phyloP scores from a whole-genome alignment of 2,888 invertebrate genomes.

The Podabrus alpinus region DNA sequence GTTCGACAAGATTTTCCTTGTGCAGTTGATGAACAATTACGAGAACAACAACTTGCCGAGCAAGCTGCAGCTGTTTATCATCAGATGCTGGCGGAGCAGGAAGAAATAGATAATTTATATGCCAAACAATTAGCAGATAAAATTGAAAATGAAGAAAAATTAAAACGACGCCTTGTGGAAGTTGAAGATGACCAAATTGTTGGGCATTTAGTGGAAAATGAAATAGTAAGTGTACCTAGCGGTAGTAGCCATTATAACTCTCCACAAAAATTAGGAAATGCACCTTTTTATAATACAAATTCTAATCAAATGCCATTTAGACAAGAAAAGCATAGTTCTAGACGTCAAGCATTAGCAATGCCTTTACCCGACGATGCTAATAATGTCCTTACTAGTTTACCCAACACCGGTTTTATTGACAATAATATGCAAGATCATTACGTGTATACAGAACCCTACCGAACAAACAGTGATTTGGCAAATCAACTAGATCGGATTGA shows the following conservation, averaged over 20 bases:
- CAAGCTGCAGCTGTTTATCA: constrained; percentile 66
- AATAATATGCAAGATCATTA: constrained; percentile 14
- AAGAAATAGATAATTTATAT: constrained; percentile 68
- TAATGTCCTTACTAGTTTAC: constrained; percentile 34
- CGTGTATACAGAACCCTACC: constrained; percentile 50
- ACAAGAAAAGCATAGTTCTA: constrained; percentile 43
- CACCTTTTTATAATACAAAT: constrained; percentile 37
- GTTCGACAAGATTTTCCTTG: constrained; percentile 79
- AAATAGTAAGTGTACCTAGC: constrained; percentile 11
- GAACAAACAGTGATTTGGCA: constrained; percentile 27
- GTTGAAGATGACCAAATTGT: constrained; percentile 61
- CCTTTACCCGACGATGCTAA: constrained; percentile 34
- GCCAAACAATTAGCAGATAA: constrained; percentile 71
- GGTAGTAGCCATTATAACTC: constrained; percentile 26
- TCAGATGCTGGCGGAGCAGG: constrained; percentile 67
- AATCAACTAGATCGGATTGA: constrained; percentile 49
- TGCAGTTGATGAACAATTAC: constrained; percentile 73
- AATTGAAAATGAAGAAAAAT: constrained; percentile 61
- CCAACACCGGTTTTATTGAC: constrained; percentile 24
- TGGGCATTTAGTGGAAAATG: constrained; percentile 43
- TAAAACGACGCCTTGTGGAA: constrained; percentile 58
- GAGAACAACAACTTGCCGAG: constrained; percentile 68
- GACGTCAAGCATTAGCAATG: constrained; percentile 50
- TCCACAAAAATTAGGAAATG: constrained; percentile 39
- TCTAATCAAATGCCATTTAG: constrained; percentile 38